Evolutionary conservation across 2,888 invertebrate species (phyloP), one percentile per base, ranked within the genome.

Genomic region (Salpingus planirostris): DNA sequence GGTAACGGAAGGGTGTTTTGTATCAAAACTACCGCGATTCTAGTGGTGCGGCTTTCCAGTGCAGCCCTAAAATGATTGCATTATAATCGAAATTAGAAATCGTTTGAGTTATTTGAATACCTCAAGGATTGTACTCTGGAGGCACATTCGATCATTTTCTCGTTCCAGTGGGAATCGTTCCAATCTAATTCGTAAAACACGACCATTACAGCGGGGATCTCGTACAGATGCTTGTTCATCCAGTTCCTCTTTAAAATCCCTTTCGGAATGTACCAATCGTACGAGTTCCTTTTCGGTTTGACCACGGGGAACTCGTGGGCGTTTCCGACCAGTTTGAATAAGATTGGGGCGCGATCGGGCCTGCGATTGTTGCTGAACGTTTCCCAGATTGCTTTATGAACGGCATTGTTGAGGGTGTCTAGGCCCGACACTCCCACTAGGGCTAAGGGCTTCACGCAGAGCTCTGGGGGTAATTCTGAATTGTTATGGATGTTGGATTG

Each of bases 161-260:
- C 96, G 47, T 85, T 85, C 95, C 96, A 97, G 42, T 81, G 76
- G 0, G 76, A 70, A 65, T 96, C 95, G 59, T 90, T 89, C 97
- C 97, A 98, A 65, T 97, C 96, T 58, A 97, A 76, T 55, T 98
- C 96, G 62, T 89, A 90, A 65, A 97, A 98, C 40, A 95, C 76
- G 2, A 95, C 92, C 13, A 92, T 82, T 1, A 97, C 84, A 1
- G 96, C 83, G 5, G 98, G 97, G 42, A 97, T 74, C 34, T 85
- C 74, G 46, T 83, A 79, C 21, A 92, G 70, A 57, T 96, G 91
- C 64, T 98, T 98, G 29, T 79, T 74, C 70, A 96, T 84, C 97
- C 97, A 98, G 57, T 89, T 88, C 24, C 83, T 78, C 61, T 96
- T 95, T 4, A 97, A 66, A 43, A 97, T 86, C 7, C 97, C 96